Evolutionary conservation across 2,888 invertebrate species (phyloP).

Genomic region (Dynastes hyllus): DNA sequence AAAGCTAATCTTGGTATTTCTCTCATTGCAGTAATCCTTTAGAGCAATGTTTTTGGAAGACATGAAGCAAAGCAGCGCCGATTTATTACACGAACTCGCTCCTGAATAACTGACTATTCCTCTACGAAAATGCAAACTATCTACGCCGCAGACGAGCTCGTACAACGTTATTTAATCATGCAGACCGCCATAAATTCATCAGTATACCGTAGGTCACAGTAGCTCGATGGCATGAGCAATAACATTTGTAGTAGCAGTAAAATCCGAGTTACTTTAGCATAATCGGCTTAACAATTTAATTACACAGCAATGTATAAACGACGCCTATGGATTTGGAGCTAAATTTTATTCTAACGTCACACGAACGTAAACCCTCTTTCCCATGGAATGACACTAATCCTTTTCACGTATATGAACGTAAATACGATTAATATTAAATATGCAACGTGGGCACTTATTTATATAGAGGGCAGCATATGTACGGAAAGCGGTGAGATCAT

Average conservation of each 20-base stretch:
- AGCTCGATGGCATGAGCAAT: not conserved
- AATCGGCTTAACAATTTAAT: conserved; percentile 22
- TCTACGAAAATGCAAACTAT: not conserved
- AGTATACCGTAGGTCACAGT: not conserved
- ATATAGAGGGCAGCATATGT: not conserved
- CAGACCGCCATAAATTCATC: not conserved
- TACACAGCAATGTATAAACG: not conserved
- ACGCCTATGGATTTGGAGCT: not conserved
- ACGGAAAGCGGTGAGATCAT: not conserved
- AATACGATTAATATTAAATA: not conserved
- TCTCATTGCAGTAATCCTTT: not conserved
- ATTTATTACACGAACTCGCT: not conserved
- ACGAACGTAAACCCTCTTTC: conserved; percentile 13
- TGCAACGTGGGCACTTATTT: not conserved
- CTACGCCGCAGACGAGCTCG: not conserved
- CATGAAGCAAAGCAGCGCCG: not conserved
- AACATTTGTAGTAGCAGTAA: too few species aligned
- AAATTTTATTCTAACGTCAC: conserved; percentile 21
- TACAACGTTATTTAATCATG: conserved; percentile 13
- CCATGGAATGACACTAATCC: conserved; percentile 17
- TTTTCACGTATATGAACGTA: not conserved
- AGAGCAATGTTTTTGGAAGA: not conserved
- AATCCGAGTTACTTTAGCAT: not conserved
- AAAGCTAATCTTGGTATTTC: too few species aligned
- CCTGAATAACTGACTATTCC: not conserved